A percentile compares a stretch with the other conserved stretches of the same genome.
phyloP scores from a whole-genome alignment of 2,797 vertebrate genomes.

The Dryobates pubescens region DNA sequence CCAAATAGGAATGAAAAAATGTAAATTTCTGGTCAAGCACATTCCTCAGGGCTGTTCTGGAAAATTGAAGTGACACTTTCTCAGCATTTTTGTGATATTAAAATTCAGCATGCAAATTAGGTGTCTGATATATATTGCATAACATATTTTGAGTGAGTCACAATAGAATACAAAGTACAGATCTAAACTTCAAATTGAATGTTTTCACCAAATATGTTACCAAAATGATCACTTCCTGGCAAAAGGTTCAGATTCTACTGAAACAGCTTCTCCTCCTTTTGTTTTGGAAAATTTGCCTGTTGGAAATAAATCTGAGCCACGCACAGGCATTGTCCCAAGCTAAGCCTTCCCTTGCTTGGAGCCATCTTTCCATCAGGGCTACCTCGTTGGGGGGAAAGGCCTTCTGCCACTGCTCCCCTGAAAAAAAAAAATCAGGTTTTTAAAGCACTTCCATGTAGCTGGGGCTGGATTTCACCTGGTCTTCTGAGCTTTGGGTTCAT shows the following conservation, averaged over 20 bases:
- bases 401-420: neutral
- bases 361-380: slow-evolving; percentile 1
- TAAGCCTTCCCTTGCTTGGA: neutral
- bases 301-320: neutral
- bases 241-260: slow-evolving; percentile 7
- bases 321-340: neutral
- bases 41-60: slow-evolving; percentile 59
- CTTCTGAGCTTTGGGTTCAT: neutral
- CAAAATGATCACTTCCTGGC: slow-evolving; percentile 44
- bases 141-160: neutral
- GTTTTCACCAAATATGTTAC: neutral
- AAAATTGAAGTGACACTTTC: slow-evolving; percentile 65
- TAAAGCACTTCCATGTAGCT: neutral
- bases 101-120: slow-evolving; percentile 43
- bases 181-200: neutral
- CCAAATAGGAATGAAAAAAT: slow-evolving; percentile 66
- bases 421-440: neutral
- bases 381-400: neutral
- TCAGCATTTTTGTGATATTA: slow-evolving; percentile 52
- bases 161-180: neutral
- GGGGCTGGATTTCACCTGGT: neutral
- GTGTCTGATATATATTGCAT: slow-evolving; percentile 22
- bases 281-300: slow-evolving; percentile 49
- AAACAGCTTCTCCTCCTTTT: slow-evolving; percentile 12
- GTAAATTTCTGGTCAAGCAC: slow-evolving; percentile 67